Percentiles rank a stretch among this genome's conserved stretches.
Conservation (phyloP, 2,797 vertebrate species). For the Acipenser transmontanus region DNA sequence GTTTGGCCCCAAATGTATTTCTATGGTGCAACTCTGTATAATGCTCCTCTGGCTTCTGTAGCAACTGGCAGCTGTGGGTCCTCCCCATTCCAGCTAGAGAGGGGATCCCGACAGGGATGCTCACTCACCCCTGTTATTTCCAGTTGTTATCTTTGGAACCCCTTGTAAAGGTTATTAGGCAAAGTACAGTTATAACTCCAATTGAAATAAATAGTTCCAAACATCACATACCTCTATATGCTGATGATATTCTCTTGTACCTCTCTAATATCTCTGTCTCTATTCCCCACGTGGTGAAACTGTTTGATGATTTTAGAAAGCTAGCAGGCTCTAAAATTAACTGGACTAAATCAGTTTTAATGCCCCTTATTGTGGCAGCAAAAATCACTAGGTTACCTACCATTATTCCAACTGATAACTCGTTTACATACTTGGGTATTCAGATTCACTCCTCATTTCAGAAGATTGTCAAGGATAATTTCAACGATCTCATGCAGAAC, state of each 20-base stretch:
- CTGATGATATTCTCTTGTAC: slow-evolving; percentile 6
- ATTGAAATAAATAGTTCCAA: not conserved
- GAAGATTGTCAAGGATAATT: not conserved
- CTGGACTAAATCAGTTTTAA: not conserved
- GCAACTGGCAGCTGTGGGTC: not conserved
- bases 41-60: not conserved
- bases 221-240: slow-evolving; percentile 1
- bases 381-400: not conserved
- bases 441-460: not conserved
- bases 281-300: not conserved
- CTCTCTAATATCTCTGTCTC: not conserved
- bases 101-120: slow-evolving; percentile 5
- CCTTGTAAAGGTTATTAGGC: slow-evolving; percentile 2
- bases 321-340: slow-evolving; percentile 9
- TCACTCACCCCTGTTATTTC: slow-evolving; percentile 5
- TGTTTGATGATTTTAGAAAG: slow-evolving; percentile 2
- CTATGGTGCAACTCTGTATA: not conserved
- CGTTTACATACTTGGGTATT: not conserved
- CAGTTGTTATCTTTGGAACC: slow-evolving; percentile 6
- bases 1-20: not conserved
- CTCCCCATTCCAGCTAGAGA: not conserved
- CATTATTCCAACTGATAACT: slow-evolving; percentile 1
- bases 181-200: not conserved
- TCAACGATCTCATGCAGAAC: not conserved
- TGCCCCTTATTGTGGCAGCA: slow-evolving; percentile 1